A percentile compares a stretch with the other conserved stretches of the same genome.
These are phyloP conservation scores for Cryptosula pallasiana DNA, from an alignment of 2,888 invertebrate genomes.

Conservation along the genomic window DNA sequence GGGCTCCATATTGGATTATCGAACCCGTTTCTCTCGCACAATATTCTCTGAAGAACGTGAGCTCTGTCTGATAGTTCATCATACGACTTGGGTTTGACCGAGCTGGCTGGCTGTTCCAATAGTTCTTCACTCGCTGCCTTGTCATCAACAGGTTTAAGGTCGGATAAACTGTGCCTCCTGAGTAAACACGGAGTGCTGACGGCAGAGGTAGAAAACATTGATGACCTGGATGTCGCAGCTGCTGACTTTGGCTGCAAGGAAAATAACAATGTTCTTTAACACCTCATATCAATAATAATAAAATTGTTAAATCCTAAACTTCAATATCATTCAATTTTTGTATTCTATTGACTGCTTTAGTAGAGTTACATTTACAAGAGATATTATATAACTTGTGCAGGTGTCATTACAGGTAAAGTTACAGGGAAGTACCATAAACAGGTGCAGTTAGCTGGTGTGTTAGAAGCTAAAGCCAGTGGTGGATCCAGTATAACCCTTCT, in stretches of 20 bases:
- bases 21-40: neutral
- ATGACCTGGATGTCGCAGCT: neutral
- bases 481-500: too few species aligned
- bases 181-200: neutral
- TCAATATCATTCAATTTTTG: too few species aligned
- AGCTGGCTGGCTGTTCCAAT: neutral
- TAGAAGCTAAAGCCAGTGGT: too few species aligned
- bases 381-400: too few species aligned
- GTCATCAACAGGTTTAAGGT: neutral
- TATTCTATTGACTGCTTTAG: too few species aligned
- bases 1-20: conserved; percentile 22
- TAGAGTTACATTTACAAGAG: too few species aligned
- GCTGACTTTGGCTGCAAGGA: neutral
- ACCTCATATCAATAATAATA: too few species aligned
- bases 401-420: too few species aligned
- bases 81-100: neutral
- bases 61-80: conserved; percentile 9
- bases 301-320: too few species aligned
- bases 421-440: too few species aligned
- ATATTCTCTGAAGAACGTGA: neutral
- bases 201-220: neutral
- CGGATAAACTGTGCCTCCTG: conserved; percentile 2
- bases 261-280: too few species aligned
- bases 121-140: neutral
- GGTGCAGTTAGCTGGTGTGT: too few species aligned